phyloP scores from a whole-genome alignment of 1,140 invertebrate genomes.

The Caenorhabditis elegans region WBcel235 BX284605.5:7041001-7041500 shows the following conservation, averaged over 20 bases:
- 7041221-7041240: not conserved
- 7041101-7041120: not conserved
- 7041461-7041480: too few relatives aligned
- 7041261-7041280: not conserved
- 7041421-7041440: too few relatives aligned
- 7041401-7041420: too few relatives aligned
- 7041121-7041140: not conserved
- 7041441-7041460: too few relatives aligned
- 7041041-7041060: not conserved
- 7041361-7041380: too few relatives aligned
- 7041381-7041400: too few relatives aligned
- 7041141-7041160: not conserved
- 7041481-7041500: too few relatives aligned
- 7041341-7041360: too few relatives aligned
- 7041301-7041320: not conserved
- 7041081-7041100: not conserved
- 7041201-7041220: slow-evolving; percentile 3
- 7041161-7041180: not conserved
- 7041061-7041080: not conserved
- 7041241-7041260: not conserved
- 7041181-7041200: slow-evolving; percentile 17
- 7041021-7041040: too few relatives aligned
- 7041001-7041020: too few relatives aligned
- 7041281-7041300: not conserved
- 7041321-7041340: too few relatives aligned